Base-by-base conservation (phyloP, 2,113 vertebrate genomes). In the Poeciliopsis prolifica region DNA sequence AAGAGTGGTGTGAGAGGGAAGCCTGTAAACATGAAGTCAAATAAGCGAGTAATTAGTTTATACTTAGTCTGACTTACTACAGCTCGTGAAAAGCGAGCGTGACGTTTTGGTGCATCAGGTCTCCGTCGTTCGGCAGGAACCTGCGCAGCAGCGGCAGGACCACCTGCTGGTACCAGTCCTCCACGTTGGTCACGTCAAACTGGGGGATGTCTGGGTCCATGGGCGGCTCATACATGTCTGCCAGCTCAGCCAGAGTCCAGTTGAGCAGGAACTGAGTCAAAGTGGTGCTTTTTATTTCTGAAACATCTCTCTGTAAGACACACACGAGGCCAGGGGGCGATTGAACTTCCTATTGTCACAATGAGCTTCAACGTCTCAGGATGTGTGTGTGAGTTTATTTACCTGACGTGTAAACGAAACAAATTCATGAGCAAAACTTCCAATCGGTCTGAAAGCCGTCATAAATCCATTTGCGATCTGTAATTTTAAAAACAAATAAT, bases 231-330 rank as follows among this genome's bases (percentile, higher is more conserved):
- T 89, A 95, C 1, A 78, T 44, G 28, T 79, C 78, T 0, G 94
- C 93, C 64, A 95, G 71, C 73, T 94, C 92, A 0, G 92, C 82
- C 40, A 95, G 86, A 3, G 92, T 94, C 87, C 88, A 94, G 89
- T 94, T 94, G 28, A 95, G 70, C 80, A 94, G 48, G 42, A 92
- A 86, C 87, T 95, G 93, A 0, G 92, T 77, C 71, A 95, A 60
- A 22, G 87, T 92, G 75, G 86, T 72, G 72, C 90, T 89, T 30
- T 40, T 87, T 28, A 94, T 87, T 30, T 89, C 65, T 10, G 87
- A 89, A 1, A 87, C 40, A 17, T 92, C 11, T n/a, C 72, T 84
- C 94, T 95, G 86, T 29, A 29, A 28, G n/a, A 61, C 15, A 72
- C 26, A 72, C 70, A 69, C 68, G 48, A 65, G 24, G 24, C 64